Percentiles rank a stretch among this genome's conserved stretches.
Evolutionary conservation across 2,888 invertebrate genomes (phyloP).

Genomic region (Acronicta alni): DNA sequence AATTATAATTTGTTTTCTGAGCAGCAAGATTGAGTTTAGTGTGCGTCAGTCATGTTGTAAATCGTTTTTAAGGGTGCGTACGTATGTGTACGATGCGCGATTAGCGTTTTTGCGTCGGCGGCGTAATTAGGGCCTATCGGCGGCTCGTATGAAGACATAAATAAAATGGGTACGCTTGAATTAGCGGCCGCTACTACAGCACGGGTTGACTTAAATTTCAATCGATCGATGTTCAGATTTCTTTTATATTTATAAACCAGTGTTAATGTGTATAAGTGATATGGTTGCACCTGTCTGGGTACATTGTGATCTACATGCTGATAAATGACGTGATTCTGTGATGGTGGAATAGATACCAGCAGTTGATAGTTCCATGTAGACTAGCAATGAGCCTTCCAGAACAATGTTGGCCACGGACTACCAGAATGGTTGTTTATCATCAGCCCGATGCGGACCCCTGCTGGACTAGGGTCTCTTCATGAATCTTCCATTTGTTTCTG

Average conservation of each 20-base stretch:
- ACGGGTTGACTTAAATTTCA: conserved; percentile 76
- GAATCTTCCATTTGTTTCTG: too few species aligned
- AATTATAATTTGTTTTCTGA: conserved; percentile 15
- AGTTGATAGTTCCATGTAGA: too few species aligned
- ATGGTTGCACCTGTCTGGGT: conserved; percentile 36
- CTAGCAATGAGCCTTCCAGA: too few species aligned
- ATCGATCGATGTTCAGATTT: conserved; percentile 75
- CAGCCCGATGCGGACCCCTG: too few species aligned
- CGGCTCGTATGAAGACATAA: conserved; percentile 89
- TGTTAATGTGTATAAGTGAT: conserved; percentile 36
- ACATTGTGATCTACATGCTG: conserved; percentile 22
- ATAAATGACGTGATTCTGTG: conserved; percentile 6
- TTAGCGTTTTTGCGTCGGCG: conserved; percentile 86
- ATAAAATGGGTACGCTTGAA: conserved; percentile 83
- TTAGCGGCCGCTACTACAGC: conserved; percentile 75
- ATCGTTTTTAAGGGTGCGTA: conserved; percentile 53
- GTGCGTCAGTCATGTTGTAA: conserved; percentile 30
- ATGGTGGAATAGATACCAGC: too few species aligned
- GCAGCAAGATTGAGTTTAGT: conserved; percentile 23
- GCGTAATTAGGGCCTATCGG: conserved; percentile 88
- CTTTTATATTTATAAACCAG: conserved; percentile 59
- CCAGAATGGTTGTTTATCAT: too few species aligned
- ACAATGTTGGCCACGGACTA: too few species aligned
- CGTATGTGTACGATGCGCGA: conserved; percentile 78
- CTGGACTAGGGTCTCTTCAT: too few species aligned